Evolutionary conservation across 2,797 vertebrate genomes (phyloP).

Genomic region (Fundulus diaphanus): DNA sequence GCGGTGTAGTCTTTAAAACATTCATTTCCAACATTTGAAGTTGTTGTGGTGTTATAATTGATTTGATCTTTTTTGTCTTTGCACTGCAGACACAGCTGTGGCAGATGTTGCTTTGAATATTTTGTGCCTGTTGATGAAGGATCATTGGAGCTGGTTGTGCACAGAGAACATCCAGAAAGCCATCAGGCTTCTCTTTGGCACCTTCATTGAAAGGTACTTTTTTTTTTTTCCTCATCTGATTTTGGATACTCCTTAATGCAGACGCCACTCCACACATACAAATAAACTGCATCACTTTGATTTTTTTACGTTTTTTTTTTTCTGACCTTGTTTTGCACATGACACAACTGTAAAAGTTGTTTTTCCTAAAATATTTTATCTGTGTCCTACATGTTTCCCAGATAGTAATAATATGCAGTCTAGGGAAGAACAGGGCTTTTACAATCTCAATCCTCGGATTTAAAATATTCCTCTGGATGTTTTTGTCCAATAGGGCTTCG

Average conservation of each 20-base stretch:
- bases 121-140: slow-evolving; percentile 87
- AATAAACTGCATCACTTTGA: background rate
- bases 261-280: background rate
- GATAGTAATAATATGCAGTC: background rate
- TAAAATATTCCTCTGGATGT: no score
- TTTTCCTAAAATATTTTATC: background rate
- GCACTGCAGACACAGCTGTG: slow-evolving; percentile 83
- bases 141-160: slow-evolving; percentile 94
- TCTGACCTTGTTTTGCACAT: slow-evolving; percentile 6
- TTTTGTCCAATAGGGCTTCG: no score
- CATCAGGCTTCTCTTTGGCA: slow-evolving; percentile 88
- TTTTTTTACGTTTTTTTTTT: slow-evolving; percentile 6
- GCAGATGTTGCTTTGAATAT: slow-evolving; percentile 90
- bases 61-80: background rate
- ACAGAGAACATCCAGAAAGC: slow-evolving; percentile 90
- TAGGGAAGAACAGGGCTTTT: slow-evolving; percentile 30
- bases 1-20: background rate
- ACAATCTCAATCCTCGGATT: slow-evolving; percentile 12
- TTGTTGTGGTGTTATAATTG: background rate
- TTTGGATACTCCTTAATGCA: background rate
- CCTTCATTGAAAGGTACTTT: slow-evolving; percentile 88
- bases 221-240: background rate
- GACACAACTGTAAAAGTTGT: slow-evolving; percentile 3
- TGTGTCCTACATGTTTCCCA: background rate
- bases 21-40: background rate